Evolutionary conservation across 2,113 vertebrate genomes (phyloP).

Genomic region (Pristiophorus japonicus): DNA sequence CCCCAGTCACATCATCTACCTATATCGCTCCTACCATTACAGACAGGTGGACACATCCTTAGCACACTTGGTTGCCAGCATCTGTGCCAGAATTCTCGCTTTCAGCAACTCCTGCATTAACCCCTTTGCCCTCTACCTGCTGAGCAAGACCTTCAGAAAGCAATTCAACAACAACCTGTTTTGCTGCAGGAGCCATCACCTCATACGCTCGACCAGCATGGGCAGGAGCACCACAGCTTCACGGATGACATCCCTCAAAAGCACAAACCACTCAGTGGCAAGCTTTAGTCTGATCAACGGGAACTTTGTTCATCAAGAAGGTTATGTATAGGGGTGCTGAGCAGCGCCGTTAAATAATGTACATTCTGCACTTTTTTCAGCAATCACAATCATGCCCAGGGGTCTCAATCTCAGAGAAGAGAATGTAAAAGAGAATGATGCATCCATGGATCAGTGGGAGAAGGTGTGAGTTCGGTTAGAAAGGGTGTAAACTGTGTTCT

Average conservation of each 20-base stretch:
- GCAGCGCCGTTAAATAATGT: not conserved
- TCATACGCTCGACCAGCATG: constrained; percentile 58
- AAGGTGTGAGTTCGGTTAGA: not conserved
- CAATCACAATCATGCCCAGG: constrained; percentile 9
- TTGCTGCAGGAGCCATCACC: constrained; percentile 62
- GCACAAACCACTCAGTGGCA: constrained; percentile 73
- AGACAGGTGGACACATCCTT: constrained; percentile 85
- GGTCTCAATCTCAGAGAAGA: not conserved
- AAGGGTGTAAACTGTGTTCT: not conserved
- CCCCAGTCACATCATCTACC: constrained; percentile 83
- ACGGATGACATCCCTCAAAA: constrained; percentile 77
- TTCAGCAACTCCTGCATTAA: constrained; percentile 94
- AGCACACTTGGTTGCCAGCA: constrained; percentile 76
- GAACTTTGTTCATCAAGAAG: constrained; percentile 64
- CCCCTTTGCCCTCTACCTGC: constrained; percentile 88
- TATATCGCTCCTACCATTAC: constrained; percentile 92
- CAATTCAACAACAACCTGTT: constrained; percentile 87
- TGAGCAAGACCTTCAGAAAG: constrained; percentile 89
- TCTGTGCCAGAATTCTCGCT: constrained; percentile 81
- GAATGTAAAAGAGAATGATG: not conserved
- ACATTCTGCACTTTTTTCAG: constrained; percentile 12
- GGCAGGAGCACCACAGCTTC: constrained; percentile 68
- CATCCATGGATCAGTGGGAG: not conserved
- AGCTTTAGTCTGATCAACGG: constrained; percentile 77
- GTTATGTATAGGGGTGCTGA: constrained; percentile 53